phyloP scores from a whole-genome alignment of 2,888 invertebrate species.

The Netelia fuscicornis region DNA sequence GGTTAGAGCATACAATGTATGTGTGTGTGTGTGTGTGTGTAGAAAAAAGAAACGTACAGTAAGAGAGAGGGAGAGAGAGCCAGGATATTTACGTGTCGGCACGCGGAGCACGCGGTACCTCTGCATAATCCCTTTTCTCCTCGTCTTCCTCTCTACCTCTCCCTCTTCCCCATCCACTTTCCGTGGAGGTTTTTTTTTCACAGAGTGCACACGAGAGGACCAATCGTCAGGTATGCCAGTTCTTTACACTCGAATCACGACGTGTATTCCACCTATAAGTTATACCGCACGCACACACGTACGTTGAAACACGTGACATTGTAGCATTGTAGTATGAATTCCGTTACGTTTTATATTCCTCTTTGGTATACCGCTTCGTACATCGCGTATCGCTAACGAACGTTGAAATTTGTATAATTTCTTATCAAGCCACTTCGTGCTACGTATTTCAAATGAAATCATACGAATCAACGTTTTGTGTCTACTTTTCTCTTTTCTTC shows the following conservation, averaged over 20 bases:
- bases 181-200: constrained; percentile 51
- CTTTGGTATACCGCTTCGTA: constrained; percentile 1
- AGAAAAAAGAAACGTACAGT: constrained; percentile 27
- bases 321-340: constrained; percentile 16
- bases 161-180: constrained; percentile 37
- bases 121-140: constrained; percentile 48
- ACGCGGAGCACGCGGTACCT: constrained; percentile 67
- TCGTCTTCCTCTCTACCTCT: constrained; percentile 15
- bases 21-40: constrained; percentile 37
- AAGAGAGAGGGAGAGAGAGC: constrained; percentile 11
- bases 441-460: constrained; percentile 44
- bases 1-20: background rate
- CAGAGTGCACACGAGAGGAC: constrained; percentile 10
- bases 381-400: constrained; percentile 31
- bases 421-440: constrained; percentile 52
- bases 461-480: background rate
- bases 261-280: constrained; percentile 34
- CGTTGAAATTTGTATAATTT: constrained; percentile 58
- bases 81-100: constrained; percentile 67
- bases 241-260: constrained; percentile 57
- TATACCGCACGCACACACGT: constrained; percentile 17
- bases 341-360: constrained; percentile 53
- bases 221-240: constrained; percentile 53
- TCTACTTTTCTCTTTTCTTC: background rate
- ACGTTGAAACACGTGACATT: constrained; percentile 23